Percentiles rank a stretch among this genome's conserved stretches.
These are phyloP conservation scores for Octomys mimax DNA, from an alignment of 2,797 vertebrate genomes.

Conservation along the genomic window DNA sequence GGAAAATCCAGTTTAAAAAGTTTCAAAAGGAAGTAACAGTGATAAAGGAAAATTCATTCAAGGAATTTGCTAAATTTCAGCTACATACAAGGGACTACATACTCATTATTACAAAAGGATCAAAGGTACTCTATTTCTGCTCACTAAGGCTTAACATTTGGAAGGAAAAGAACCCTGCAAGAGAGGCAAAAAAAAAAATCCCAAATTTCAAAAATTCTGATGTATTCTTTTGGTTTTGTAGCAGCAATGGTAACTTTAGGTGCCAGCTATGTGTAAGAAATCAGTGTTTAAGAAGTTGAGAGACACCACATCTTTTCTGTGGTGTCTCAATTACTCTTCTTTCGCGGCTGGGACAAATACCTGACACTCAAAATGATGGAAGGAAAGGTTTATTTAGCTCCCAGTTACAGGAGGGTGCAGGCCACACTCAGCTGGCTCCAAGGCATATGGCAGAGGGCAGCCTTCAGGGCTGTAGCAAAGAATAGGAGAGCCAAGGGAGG, in stretches of 20 bases:
- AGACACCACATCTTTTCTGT: neutral
- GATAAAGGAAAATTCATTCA: slow-evolving; percentile 12
- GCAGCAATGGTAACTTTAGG: neutral
- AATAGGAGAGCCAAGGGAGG: no score
- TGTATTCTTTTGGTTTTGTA: neutral
- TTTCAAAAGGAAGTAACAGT: neutral
- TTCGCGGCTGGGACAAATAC: no score
- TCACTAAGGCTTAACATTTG: neutral
- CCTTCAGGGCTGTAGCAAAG: no score
- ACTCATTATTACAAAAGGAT: neutral
- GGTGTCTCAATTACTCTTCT: no score
- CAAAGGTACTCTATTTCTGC: neutral
- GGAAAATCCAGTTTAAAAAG: neutral
- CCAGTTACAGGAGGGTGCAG: no score
- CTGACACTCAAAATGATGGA: no score
- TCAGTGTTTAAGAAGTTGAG: neutral
- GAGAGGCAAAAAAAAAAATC: neutral
- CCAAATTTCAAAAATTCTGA: neutral
- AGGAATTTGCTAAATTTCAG: slow-evolving; percentile 2
- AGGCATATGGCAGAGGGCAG: no score
- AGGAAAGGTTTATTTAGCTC: no score
- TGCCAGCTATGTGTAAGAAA: neutral
- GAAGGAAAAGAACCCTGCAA: neutral
- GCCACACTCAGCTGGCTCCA: no score
- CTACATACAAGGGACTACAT: neutral